Conservation (phyloP, 2,888 invertebrate genomes). For the Tetranychus truncatus region DNA sequence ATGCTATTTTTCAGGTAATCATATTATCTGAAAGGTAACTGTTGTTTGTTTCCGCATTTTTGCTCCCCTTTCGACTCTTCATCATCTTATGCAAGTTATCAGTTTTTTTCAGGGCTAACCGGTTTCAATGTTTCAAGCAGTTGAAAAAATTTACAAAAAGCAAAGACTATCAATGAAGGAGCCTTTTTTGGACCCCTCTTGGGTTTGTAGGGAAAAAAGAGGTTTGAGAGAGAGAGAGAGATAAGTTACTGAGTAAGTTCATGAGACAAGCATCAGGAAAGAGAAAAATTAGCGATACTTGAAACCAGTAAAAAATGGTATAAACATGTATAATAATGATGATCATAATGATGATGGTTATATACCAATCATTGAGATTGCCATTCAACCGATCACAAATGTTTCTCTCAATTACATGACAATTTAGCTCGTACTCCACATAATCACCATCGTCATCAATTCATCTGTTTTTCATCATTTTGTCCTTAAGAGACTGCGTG, state of each 20-base stretch:
- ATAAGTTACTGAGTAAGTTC: not conserved
- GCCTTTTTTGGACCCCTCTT: not conserved
- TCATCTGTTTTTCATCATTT: not conserved
- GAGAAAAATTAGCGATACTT: not conserved
- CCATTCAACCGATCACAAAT: not conserved
- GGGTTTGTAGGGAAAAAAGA: not conserved
- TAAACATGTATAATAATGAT: not conserved
- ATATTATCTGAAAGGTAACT: not conserved
- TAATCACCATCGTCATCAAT: not conserved
- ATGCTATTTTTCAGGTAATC: too few relatives aligned
- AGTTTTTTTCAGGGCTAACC: not conserved
- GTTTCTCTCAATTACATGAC: not conserved
- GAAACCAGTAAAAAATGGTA: not conserved
- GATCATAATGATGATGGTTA: not conserved
- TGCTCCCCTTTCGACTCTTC: not conserved
- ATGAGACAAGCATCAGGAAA: not conserved
- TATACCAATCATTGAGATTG: not conserved
- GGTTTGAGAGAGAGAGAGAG: not conserved
- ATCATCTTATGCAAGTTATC: not conserved
- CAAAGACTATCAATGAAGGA: not conserved
- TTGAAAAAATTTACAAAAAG: not conserved
- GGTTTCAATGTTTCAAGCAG: not conserved
- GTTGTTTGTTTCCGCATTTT: not conserved
- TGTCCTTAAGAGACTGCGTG: not conserved
- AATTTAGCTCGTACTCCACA: not conserved